Evolutionary conservation across 2,113 vertebrate genomes (phyloP).

Genomic region (Pituophis catenifer): DNA sequence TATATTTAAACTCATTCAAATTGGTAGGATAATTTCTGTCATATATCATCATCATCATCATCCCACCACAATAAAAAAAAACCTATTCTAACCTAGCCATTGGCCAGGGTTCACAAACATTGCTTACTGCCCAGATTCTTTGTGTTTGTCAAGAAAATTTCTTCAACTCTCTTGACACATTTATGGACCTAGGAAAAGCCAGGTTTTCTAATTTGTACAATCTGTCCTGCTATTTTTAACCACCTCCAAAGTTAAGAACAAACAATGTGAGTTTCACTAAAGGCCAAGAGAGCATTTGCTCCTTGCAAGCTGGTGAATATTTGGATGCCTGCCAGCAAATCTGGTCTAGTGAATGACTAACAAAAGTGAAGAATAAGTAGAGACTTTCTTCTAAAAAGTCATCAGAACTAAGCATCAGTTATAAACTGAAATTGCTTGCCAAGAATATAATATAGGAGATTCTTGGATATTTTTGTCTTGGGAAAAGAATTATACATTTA

Average conservation of each 20-base stretch:
- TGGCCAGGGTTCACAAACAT: background rate
- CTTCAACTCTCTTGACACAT: background rate
- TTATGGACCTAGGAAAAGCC: background rate
- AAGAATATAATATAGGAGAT: background rate
- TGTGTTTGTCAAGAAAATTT: background rate
- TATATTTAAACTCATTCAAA: background rate
- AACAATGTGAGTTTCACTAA: background rate
- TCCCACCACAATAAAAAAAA: too few relatives aligned
- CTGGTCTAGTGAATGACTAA: constrained; percentile 53
- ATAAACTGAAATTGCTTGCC: constrained; percentile 6
- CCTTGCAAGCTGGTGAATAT: background rate
- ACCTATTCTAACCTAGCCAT: background rate
- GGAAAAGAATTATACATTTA: background rate
- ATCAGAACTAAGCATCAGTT: constrained; percentile 25
- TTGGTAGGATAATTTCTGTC: background rate
- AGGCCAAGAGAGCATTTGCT: background rate
- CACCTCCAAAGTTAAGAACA: background rate
- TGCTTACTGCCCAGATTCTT: background rate
- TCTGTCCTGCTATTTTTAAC: background rate
- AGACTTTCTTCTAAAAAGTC: constrained; percentile 25
- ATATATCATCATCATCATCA: too few relatives aligned
- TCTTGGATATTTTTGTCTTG: background rate
- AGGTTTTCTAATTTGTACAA: background rate
- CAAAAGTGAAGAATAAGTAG: constrained; percentile 38
- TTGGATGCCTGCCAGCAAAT: background rate